Conservation (phyloP, 2,113 vertebrate genomes). For the Steatornis caripensis region DNA sequence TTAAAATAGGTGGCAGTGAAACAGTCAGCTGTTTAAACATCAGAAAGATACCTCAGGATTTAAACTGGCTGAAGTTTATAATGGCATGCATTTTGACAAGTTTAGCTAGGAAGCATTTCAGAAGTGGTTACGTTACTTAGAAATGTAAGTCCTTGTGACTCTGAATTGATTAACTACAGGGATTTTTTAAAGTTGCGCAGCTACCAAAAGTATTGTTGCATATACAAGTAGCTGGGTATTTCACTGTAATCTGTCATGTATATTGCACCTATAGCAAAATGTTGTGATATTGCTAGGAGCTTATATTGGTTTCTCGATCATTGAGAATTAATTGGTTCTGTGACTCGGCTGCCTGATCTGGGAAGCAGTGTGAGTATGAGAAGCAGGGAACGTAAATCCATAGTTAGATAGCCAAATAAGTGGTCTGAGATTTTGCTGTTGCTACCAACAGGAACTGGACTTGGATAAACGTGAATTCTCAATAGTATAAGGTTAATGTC, state of each 20-base stretch:
- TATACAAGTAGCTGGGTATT: not conserved
- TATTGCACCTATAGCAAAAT: not conserved
- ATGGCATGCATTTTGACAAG: not conserved
- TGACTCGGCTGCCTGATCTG: not conserved
- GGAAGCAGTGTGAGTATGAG: not conserved
- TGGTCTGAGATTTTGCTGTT: not conserved
- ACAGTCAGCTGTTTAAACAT: constrained; percentile 43
- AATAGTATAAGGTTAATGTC: not conserved
- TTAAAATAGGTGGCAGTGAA: constrained; percentile 53
- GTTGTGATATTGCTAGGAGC: not conserved
- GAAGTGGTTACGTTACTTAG: not conserved
- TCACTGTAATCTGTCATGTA: not conserved
- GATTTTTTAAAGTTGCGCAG: not conserved
- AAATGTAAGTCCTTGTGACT: not conserved
- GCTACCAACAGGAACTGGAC: not conserved
- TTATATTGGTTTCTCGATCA: not conserved
- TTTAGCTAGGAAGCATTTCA: not conserved
- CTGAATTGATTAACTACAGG: not conserved
- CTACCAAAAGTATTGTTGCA: not conserved
- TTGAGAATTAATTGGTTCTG: not conserved
- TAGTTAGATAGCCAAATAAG: not conserved
- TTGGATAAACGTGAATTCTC: not conserved
- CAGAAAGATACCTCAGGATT: constrained; percentile 17
- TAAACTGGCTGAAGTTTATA: not conserved
- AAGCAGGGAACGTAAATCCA: not conserved